phyloP scores from a whole-genome alignment of 1,140 invertebrate species.

The Drusus annulatus region DNA sequence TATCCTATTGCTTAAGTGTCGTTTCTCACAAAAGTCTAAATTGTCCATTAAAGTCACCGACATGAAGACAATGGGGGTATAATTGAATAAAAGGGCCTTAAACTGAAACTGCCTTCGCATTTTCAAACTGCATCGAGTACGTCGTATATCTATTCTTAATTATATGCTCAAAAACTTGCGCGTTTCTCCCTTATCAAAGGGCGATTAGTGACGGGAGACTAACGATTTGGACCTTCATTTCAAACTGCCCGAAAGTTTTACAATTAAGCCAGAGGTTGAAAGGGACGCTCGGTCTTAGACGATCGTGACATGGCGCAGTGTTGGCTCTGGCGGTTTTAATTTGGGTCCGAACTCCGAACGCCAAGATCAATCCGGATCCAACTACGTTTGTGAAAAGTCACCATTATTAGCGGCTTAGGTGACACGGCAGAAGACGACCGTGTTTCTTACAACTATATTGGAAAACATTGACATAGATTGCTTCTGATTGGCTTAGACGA shows the following conservation, averaged over 20 bases:
- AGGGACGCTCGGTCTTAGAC: conserved; percentile 28
- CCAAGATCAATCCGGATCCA: neutral
- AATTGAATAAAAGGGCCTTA: too few species aligned
- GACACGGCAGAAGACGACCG: neutral
- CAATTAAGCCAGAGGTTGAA: conserved; percentile 51
- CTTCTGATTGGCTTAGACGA: neutral
- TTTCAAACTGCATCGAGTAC: neutral
- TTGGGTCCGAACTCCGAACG: neutral
- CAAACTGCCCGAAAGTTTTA: conserved; percentile 57
- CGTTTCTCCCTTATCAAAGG: conserved; percentile 54
- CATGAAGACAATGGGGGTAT: too few species aligned
- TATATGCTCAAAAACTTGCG: conserved; percentile 55
- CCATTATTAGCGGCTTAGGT: conserved; percentile 10
- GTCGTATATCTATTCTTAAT: conserved; percentile 47
- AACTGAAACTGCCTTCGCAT: neutral
- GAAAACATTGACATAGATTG: neutral
- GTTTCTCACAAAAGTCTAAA: too few species aligned
- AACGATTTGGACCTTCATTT: conserved; percentile 58
- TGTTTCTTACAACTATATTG: too few species aligned
- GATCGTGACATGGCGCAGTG: conserved; percentile 28
- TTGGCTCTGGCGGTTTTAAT: conserved; percentile 37
- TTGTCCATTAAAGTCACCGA: too few species aligned
- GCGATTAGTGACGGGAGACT: conserved; percentile 57
- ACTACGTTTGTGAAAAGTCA: conserved; percentile 11
- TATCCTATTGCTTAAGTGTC: too few species aligned